A percentile compares a stretch with the other conserved stretches of the same genome.
phyloP scores from a whole-genome alignment of 2,888 invertebrate genomes.

The Schrankia costaestrigalis region DNA sequence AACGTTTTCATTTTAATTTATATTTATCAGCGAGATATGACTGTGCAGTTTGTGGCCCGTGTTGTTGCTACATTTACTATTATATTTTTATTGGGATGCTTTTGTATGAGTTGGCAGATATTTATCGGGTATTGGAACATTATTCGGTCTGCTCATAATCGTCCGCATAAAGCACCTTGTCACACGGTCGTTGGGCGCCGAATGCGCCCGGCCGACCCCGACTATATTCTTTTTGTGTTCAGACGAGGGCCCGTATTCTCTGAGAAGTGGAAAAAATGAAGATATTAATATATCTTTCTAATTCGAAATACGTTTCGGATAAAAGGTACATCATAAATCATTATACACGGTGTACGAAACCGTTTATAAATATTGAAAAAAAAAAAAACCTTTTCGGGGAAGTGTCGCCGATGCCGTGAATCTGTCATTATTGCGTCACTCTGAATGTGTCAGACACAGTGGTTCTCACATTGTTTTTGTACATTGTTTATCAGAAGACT shows the following conservation, averaged over 20 bases:
- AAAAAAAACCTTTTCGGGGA: slow-evolving; percentile 68
- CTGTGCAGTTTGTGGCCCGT: slow-evolving; percentile 73
- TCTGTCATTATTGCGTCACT: slow-evolving; percentile 57
- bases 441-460: slow-evolving; percentile 15
- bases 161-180: slow-evolving; percentile 80
- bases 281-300: slow-evolving; percentile 81
- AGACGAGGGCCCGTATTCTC: slow-evolving; percentile 71
- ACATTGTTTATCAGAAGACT: too few species aligned
- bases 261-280: slow-evolving; percentile 79
- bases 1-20: slow-evolving; percentile 68
- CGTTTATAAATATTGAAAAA: slow-evolving; percentile 65
- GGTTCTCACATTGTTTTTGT: too few species aligned
- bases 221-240: slow-evolving; percentile 71
- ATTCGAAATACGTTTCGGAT: slow-evolving; percentile 79
- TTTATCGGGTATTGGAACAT: slow-evolving; percentile 79
- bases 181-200: slow-evolving; percentile 79
- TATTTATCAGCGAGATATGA: slow-evolving; percentile 73
- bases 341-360: slow-evolving; percentile 62
- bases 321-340: slow-evolving; percentile 77
- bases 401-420: slow-evolving; percentile 53
- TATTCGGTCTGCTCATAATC: slow-evolving; percentile 78
- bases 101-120: slow-evolving; percentile 81
- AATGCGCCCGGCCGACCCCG: slow-evolving; percentile 68
- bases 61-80: slow-evolving; percentile 78
- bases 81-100: slow-evolving; percentile 80